Evolutionary conservation across 2,113 vertebrate species (phyloP), one percentile per base, ranked within the genome.

Genomic region (Eudyptes chrysolophus): DNA sequence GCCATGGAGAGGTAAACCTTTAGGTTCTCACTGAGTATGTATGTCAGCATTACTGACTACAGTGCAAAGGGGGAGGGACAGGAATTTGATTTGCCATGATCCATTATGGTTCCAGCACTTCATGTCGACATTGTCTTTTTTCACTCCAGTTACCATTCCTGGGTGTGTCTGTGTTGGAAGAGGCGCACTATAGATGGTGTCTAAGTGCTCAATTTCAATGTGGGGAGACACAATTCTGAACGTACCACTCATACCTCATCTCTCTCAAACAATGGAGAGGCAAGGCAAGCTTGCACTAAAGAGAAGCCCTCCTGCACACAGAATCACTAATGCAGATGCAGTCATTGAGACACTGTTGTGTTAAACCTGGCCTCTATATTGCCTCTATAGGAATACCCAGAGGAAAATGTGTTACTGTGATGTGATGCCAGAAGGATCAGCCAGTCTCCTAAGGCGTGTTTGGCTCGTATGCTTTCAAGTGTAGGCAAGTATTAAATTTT

Each of bases 401-500:
- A 70, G 72, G 60, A 44, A 89, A 84, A 78, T 4, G 17, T 30
- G 32, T 52, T 78, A 14, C 44, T 81, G 80, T 52, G 68, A 25
- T 32, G 18, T 9, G 81, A 30, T 46, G 46, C 87, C 87, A 78
- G 69, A 30, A 57, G 38, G 38, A 61, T 49, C 77, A 58, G 42
- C 2, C 64, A 54, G 34, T 22, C 32, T 84, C 81, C 55, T 29
- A n/a, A 78, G 72, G 77, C 2, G 1, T 60, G 0, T 85, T 83
- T 94, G 87, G 11, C 42, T 81, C 58, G 21, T 84, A 51, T 66
- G 51, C 65, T 89, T 92, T 93, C 84, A 92, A 48, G 42, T 82
- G 60, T 32, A 91, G 69, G 77, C 25, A n/a, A 70, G 55, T 75
- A 75, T 89, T 78, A 75, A 42, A 60, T 71, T 95, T 87, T 84